phyloP scores from a whole-genome alignment of 2,113 vertebrate species.

The Ceyx cyanopectus region DNA sequence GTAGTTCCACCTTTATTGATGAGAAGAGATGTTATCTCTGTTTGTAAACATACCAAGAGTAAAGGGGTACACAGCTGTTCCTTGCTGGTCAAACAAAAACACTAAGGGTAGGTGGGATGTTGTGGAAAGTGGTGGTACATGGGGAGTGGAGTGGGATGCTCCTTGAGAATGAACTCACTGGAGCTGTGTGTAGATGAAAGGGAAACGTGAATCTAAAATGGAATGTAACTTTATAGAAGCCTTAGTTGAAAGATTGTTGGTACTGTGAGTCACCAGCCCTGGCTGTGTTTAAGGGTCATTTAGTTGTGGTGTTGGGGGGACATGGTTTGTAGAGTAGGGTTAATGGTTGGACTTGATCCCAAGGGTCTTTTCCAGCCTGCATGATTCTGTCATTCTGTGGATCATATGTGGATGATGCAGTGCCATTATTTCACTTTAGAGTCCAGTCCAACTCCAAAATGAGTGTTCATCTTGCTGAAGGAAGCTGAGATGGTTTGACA shows the following conservation, averaged over 20 bases:
- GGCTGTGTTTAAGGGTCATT: too few relatives aligned
- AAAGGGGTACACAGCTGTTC: not conserved
- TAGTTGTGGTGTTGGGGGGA: too few relatives aligned
- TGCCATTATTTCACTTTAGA: not conserved
- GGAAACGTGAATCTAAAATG: not conserved
- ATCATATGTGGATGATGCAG: not conserved
- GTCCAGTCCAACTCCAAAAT: not conserved
- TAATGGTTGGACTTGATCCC: too few relatives aligned
- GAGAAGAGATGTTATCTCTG: rapidly evolving
- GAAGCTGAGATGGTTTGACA: not conserved
- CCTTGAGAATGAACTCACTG: not conserved
- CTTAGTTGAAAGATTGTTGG: not conserved
- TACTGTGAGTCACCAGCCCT: not conserved
- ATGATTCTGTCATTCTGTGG: too few relatives aligned
- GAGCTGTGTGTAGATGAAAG: not conserved
- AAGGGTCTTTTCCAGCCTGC: too few relatives aligned
- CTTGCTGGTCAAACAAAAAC: not conserved
- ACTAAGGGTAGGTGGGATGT: not conserved
- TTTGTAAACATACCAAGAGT: not conserved
- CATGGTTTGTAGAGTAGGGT: too few relatives aligned
- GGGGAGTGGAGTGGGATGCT: not conserved
- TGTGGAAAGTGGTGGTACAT: not conserved
- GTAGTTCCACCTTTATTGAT: not conserved
- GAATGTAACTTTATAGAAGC: not conserved
- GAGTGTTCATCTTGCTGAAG: not conserved